Evolutionary conservation across 1,140 invertebrate species (phyloP).

Genomic region (Ooceraea biroi): DNA sequence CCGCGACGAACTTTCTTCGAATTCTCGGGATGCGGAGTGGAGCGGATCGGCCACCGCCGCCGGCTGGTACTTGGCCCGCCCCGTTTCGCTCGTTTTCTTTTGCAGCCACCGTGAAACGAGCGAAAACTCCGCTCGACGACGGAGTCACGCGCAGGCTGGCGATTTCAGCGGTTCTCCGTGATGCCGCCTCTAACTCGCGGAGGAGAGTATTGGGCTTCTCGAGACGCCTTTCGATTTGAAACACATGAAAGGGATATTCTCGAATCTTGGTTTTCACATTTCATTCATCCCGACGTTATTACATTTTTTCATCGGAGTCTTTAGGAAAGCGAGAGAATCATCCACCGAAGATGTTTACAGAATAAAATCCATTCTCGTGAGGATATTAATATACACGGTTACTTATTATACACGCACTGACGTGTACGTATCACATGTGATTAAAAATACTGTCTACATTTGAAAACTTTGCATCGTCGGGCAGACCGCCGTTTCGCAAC

Average conservation of each 20-base stretch:
- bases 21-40: conserved; percentile 45
- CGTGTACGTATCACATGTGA: background rate
- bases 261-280: too few relatives aligned
- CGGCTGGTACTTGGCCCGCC: conserved; percentile 41
- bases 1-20: conserved; percentile 61
- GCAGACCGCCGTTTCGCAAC: background rate
- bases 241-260: too few relatives aligned
- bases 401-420: background rate
- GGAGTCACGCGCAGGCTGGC: conserved; percentile 37
- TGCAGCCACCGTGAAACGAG: conserved; percentile 56
- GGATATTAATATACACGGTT: too few relatives aligned
- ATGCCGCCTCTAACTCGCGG: conserved; percentile 20
- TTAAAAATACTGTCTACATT: background rate
- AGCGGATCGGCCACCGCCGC: background rate
- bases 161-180: conserved; percentile 31
- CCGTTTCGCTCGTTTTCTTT: conserved; percentile 60
- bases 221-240: background rate
- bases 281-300: too few relatives aligned
- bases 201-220: conserved; percentile 1
- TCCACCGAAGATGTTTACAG: too few relatives aligned
- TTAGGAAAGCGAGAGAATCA: too few relatives aligned
- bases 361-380: too few relatives aligned
- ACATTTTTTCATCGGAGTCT: too few relatives aligned
- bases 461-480: background rate
- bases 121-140: conserved; percentile 49